These are phyloP conservation scores for Plagodis dolabraria DNA, from an alignment of 2,888 invertebrate genomes.

Conservation along the genomic window DNA sequence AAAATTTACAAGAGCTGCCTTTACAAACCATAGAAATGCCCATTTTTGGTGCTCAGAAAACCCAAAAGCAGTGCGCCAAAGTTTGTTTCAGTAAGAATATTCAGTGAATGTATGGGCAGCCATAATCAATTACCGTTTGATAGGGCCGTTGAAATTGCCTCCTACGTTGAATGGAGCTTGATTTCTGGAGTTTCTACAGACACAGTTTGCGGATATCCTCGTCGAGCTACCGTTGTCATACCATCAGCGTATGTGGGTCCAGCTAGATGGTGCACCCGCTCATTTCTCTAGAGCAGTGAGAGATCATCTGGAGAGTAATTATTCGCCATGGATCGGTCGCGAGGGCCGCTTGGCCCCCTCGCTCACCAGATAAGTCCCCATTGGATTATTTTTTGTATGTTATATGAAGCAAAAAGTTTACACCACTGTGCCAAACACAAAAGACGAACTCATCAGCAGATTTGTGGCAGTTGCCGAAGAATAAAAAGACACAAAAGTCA, in stretches of 20 bases:
- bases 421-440: background rate
- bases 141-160: too few species aligned
- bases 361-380: background rate
- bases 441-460: background rate
- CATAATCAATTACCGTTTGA: too few species aligned
- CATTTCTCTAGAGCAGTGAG: background rate
- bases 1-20: background rate
- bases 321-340: background rate
- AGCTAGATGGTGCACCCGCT: background rate
- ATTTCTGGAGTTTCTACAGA: background rate
- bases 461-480: background rate
- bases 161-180: background rate
- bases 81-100: too few species aligned
- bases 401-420: background rate
- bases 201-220: background rate
- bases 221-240: background rate
- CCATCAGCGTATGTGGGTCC: background rate
- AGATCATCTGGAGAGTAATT: background rate
- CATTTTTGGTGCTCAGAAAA: too few species aligned
- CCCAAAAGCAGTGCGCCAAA: too few species aligned
- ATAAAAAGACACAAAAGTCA: too few species aligned
- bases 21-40: too few species aligned
- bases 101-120: too few species aligned
- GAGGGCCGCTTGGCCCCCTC: background rate
- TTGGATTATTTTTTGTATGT: background rate